Conservation (phyloP, 1,140 invertebrate species). For the Drosophila orena region DNA sequence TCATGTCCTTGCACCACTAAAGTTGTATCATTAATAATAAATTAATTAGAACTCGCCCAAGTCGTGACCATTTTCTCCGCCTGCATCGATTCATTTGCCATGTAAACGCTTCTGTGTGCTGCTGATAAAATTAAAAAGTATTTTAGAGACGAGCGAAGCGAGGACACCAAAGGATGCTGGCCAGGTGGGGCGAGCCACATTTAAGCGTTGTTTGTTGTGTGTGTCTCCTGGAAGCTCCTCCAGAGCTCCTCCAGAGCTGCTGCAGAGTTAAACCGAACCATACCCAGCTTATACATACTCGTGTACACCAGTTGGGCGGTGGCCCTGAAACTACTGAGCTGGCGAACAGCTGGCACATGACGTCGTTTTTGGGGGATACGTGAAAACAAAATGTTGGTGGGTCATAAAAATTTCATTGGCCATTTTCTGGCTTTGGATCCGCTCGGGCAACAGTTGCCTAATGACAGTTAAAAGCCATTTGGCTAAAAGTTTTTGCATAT, state of each 20-base stretch:
- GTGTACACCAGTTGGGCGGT: conserved; percentile 6
- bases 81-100: conserved; percentile 66
- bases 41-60: conserved; percentile 3
- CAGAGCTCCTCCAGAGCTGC: conserved; percentile 2
- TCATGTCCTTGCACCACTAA: too few species aligned
- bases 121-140: conserved; percentile 81
- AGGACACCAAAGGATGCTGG: conserved; percentile 20
- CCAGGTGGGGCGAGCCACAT: conserved; percentile 46
- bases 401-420: conserved; percentile 80
- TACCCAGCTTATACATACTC: background rate
- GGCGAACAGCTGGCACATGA: conserved; percentile 60
- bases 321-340: conserved; percentile 40
- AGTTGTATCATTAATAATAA: background rate
- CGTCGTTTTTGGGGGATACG: conserved; percentile 42
- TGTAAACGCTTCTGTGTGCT: conserved; percentile 63
- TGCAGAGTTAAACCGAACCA: background rate
- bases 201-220: conserved; percentile 59
- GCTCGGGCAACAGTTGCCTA: conserved; percentile 73
- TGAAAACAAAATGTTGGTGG: conserved; percentile 52
- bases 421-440: conserved; percentile 57
- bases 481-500: conserved; percentile 79
- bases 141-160: conserved; percentile 53
- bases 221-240: conserved; percentile 11
- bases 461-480: conserved; percentile 82
- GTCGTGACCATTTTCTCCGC: conserved; percentile 29